Evolutionary conservation across 2,888 invertebrate species (phyloP).

Genomic region (Norana najaformis): DNA sequence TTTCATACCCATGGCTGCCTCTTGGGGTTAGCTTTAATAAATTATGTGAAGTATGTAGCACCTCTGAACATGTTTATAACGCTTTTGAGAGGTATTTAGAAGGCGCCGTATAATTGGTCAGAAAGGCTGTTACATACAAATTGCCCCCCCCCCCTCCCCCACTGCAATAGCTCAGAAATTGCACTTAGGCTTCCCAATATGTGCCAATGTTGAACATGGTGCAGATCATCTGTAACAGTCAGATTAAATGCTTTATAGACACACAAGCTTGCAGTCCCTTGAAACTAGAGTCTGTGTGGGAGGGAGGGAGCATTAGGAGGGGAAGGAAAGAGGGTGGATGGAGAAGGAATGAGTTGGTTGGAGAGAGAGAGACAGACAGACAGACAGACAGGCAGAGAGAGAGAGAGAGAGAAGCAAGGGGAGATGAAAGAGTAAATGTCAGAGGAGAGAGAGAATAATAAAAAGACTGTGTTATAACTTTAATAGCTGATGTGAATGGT

Average conservation of each 20-base stretch:
- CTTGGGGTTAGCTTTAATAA: not conserved
- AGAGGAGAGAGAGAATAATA: too few relatives aligned
- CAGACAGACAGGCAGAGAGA: not conserved
- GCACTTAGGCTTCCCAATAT: not conserved
- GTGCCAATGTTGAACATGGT: not conserved
- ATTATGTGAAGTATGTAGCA: not conserved
- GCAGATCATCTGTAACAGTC: not conserved
- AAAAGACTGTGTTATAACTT: too few relatives aligned
- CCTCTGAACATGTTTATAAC: not conserved
- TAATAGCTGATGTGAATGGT: too few relatives aligned
- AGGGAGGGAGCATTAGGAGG: not conserved
- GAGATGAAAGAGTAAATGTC: not conserved
- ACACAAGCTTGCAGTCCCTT: not conserved
- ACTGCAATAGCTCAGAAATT: not conserved
- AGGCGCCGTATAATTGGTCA: too few relatives aligned
- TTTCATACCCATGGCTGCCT: too few relatives aligned
- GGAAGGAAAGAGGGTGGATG: not conserved
- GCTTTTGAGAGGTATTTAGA: too few relatives aligned
- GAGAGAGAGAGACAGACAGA: not conserved
- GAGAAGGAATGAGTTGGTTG: not conserved
- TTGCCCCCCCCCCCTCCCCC: too few relatives aligned
- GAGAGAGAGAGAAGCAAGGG: not conserved
- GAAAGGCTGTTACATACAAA: too few relatives aligned
- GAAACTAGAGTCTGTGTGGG: not conserved
- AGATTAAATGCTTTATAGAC: not conserved